Percentiles rank a stretch among this genome's conserved stretches.
Evolutionary conservation across 2,113 vertebrate species (phyloP).

Genomic region (Microcebus jonahi): DNA sequence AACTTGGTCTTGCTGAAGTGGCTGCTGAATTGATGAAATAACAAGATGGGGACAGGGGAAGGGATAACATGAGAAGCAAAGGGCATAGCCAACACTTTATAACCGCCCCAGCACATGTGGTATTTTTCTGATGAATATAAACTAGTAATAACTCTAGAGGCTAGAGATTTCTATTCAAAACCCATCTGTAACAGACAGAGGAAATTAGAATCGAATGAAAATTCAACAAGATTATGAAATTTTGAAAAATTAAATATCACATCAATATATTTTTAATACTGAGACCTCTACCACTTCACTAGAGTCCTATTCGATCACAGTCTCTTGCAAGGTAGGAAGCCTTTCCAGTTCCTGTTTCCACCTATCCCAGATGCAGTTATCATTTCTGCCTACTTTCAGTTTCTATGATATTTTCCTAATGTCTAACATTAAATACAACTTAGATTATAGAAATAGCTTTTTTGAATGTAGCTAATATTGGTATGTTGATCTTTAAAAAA

Average conservation of each 20-base stretch:
- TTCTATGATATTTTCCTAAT: neutral
- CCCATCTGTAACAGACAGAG: neutral
- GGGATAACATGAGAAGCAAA: neutral
- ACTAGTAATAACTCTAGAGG: neutral
- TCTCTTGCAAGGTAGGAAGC: neutral
- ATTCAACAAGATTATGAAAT: neutral
- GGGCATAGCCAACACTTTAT: neutral
- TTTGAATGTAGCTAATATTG: neutral
- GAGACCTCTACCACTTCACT: neutral
- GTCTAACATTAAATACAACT: neutral
- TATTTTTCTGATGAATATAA: neutral
- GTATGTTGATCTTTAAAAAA: neutral
- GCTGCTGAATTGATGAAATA: too few species aligned
- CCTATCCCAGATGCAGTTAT: neutral
- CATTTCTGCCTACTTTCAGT: neutral
- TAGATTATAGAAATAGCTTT: neutral
- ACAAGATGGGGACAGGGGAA: neutral
- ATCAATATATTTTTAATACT: too few species aligned
- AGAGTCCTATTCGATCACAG: neutral
- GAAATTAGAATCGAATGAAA: neutral
- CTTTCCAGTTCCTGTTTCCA: neutral
- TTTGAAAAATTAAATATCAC: neutral
- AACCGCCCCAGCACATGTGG: neutral
- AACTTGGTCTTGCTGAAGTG: neutral
- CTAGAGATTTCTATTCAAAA: neutral